Conservation (phyloP, 2,797 vertebrate species). For the Sorex maritimensis region DNA sequence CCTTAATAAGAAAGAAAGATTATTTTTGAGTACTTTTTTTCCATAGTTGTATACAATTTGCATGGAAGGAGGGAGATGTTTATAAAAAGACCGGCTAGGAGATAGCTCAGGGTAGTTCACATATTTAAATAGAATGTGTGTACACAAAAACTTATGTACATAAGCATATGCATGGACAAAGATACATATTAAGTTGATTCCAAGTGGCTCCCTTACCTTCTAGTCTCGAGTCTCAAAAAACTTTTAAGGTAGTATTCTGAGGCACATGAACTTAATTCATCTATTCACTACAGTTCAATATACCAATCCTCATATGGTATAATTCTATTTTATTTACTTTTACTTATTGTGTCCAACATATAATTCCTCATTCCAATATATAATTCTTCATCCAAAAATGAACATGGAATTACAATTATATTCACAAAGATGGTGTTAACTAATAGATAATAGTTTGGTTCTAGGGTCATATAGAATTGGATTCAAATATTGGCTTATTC, state of each 20-base stretch:
- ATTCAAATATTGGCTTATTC: background rate
- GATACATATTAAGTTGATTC: background rate
- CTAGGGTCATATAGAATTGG: background rate
- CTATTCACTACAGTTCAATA: background rate
- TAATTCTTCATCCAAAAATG: background rate
- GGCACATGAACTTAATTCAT: background rate
- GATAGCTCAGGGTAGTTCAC: background rate
- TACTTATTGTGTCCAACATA: background rate
- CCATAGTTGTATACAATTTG: background rate
- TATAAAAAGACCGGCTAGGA: background rate
- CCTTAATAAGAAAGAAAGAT: background rate
- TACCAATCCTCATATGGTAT: background rate
- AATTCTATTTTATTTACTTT: background rate
- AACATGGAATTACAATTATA: background rate
- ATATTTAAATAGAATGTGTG: background rate
- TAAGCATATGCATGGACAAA: background rate
- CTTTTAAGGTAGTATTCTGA: background rate
- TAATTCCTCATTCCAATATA: background rate
- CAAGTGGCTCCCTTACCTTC: background rate
- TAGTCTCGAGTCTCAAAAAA: background rate
- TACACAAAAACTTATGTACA: background rate
- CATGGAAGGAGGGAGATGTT: background rate
- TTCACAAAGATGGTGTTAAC: rapidly evolving
- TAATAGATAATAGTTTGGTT: background rate
- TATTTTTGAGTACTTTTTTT: background rate